Conservation (phyloP, 2,797 vertebrate species). For the Danio tinwini region DNA sequence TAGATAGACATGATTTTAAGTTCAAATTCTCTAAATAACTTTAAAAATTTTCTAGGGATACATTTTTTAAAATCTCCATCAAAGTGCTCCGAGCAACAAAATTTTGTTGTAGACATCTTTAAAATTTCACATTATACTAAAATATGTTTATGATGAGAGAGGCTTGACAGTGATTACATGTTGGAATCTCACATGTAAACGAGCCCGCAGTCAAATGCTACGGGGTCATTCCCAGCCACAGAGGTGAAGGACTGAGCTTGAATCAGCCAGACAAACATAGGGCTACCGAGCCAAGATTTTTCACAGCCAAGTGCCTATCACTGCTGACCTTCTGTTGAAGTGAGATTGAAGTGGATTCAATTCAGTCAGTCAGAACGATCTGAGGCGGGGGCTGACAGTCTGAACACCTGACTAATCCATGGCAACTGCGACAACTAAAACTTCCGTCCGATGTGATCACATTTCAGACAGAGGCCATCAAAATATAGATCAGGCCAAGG, state of each 20-base stretch:
- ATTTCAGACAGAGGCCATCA: constrained; percentile 45
- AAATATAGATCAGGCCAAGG: constrained; percentile 7
- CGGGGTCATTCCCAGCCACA: constrained; percentile 4
- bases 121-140: too few species aligned
- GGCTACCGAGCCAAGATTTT: constrained; percentile 9
- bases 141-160: not conserved
- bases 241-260: not conserved
- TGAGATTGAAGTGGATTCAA: not conserved
- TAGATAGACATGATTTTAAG: too few species aligned
- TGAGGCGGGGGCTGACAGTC: not conserved
- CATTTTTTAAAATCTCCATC: too few species aligned
- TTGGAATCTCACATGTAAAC: not conserved
- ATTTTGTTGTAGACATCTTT: too few species aligned
- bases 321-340: constrained; percentile 22
- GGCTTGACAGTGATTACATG: not conserved
- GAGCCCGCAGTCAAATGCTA: not conserved
- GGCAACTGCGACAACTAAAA: constrained; percentile 21
- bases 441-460: constrained; percentile 9
- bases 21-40: too few species aligned
- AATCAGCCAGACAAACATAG: constrained; percentile 7
- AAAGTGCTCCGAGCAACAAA: too few species aligned
- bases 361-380: not conserved
- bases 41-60: too few species aligned
- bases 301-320: constrained; percentile 11
- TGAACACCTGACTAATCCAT: constrained; percentile 18